Base-by-base conservation (phyloP, 2,888 invertebrate species). In the Disparrhopalites patrizii region DNA sequence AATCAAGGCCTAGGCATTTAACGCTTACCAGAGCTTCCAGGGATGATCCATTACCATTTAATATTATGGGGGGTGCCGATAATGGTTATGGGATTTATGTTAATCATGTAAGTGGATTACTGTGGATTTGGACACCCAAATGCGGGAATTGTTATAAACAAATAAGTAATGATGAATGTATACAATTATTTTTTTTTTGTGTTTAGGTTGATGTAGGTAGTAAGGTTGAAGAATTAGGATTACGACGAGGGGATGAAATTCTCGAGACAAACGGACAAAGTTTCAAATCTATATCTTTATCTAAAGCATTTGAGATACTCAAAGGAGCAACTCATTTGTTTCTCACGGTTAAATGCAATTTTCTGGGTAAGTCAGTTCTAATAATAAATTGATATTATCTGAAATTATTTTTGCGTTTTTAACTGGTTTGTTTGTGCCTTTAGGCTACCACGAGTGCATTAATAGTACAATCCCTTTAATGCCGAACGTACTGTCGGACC, bases 241-340 rank as follows among this genome's bases (percentile, higher is more conserved):
- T 99, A 57, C 96, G 97, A 80, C 85, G 96, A 62, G 98, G 97
- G 43, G 98, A 99, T 82, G 97, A 99, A 83, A 92, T 99, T 70
- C 83, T 98, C 74, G 96, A 97, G 82, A 96, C 99, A 0, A 99
- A 99, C 80, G 95, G 96, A 30, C 93, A 96, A 79, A 94, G 91
- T 77, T 95, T 98, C 79, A 90, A 92, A 77, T 93, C 93, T 81
- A 92, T 98, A 55, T 91, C 89, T 76, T 90, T 93, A 79, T 87
- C 89, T 54, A 87, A 90, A 77, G 97, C 98, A 10, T 83, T 96
- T 80, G 97, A 98, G 81, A 88, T 97, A 70, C 85, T 99, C 18
- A 86, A 90, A 72, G 90, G 93, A 67, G 92, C 95, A 56, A 99
- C 97, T 56, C 98, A 98, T 82, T 83, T 99, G 68, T 92, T 93